These are phyloP conservation scores for Lytechinus pictus DNA, from an alignment of 35 echinoderm and acorn worm species.

Conservation along the genomic window DNA sequence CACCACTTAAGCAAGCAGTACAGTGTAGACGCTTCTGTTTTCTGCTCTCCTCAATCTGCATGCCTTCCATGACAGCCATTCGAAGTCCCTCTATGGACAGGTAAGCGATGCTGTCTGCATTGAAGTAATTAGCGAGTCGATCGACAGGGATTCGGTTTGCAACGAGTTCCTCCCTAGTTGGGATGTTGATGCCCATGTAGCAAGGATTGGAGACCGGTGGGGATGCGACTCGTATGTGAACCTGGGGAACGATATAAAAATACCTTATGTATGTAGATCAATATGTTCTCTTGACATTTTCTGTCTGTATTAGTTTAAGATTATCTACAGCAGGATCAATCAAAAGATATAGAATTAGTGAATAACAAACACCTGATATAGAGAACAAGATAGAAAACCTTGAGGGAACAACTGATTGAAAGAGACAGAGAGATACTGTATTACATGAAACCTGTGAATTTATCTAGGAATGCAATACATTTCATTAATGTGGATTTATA, in stretches of 20 bases:
- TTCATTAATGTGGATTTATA: too few relatives aligned
- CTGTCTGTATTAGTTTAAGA: neutral
- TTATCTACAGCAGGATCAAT: neutral
- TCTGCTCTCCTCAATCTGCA: conserved; percentile 58
- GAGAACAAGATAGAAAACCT: neutral
- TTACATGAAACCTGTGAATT: too few relatives aligned
- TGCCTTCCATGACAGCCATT: conserved; percentile 81
- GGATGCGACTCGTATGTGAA: conserved; percentile 95
- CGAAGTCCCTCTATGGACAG: conserved; percentile 82
- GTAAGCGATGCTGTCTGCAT: conserved; percentile 89
- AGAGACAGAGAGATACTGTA: neutral
- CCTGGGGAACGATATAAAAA: conserved; percentile 52
- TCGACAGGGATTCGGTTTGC: conserved; percentile 76
- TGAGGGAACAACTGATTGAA: too few relatives aligned
- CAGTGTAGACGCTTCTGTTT: conserved; percentile 72
- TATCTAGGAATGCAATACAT: too few relatives aligned
- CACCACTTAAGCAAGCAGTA: conserved; percentile 89
- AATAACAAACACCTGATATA: neutral
- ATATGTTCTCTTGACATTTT: neutral
- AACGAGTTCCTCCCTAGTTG: conserved; percentile 93
- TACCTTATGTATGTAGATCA: neutral
- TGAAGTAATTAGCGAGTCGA: conserved; percentile 77
- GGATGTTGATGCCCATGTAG: conserved; percentile 99
- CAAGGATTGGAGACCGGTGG: conserved; percentile 93
- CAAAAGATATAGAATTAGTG: neutral